These are phyloP conservation scores for Tupiocoris notatus DNA, from an alignment of 2,888 invertebrate genomes.

Conservation along the genomic window DNA sequence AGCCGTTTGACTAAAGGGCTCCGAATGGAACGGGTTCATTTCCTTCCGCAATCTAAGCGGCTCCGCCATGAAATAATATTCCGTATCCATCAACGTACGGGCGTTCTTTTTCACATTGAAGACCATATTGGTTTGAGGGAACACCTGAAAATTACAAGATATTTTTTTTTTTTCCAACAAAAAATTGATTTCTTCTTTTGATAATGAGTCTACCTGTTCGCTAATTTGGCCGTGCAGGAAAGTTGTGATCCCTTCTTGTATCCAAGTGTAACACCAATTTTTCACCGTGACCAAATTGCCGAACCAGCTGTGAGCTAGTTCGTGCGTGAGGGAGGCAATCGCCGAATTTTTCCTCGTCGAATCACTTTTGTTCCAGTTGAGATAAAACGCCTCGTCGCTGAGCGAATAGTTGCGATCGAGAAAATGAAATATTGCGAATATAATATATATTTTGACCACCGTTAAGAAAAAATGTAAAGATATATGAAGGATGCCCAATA, in stretches of 20 bases:
- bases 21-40: not conserved
- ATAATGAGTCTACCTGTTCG: constrained; percentile 10
- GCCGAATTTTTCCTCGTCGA: not conserved
- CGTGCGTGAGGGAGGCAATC: constrained; percentile 14
- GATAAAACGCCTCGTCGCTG: not conserved
- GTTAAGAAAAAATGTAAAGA: too few relatives aligned
- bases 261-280: constrained; percentile 34
- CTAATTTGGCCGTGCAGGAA: constrained; percentile 14
- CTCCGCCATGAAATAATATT: not conserved
- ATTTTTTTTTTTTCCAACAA: too few relatives aligned
- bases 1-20: not conserved
- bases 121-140: not conserved
- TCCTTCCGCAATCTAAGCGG: not conserved
- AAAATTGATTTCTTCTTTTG: too few relatives aligned
- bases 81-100: not conserved
- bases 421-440: too few relatives aligned
- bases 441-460: too few relatives aligned
- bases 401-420: too few relatives aligned
- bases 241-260: constrained; percentile 33
- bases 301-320: constrained; percentile 37
- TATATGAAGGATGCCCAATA: too few relatives aligned
- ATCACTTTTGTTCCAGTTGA: not conserved
- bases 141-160: not conserved
- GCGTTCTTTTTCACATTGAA: not conserved
- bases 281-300: constrained; percentile 36